Base-by-base conservation (phyloP, 2,113 vertebrate species). In the Camelus bactrianus region DNA sequence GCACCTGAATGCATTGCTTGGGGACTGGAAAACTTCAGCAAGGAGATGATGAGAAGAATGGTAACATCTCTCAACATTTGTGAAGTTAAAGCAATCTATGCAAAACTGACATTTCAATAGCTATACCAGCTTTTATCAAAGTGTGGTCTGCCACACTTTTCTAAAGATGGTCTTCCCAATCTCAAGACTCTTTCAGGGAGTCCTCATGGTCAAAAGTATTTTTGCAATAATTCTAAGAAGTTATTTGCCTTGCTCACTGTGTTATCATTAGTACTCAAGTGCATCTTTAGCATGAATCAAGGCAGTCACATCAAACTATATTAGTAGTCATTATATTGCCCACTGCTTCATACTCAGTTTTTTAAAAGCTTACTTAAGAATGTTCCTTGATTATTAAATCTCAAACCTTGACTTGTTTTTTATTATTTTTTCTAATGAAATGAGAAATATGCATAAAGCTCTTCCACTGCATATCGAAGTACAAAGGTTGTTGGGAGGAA, bases 381-480 rank as follows among this genome's bases (percentile, higher is more conserved):
- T 50, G 8, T 64, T 95, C 20, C 26, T 70, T 48, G 30, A 72
- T 79, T 84, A 93, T 93, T 93, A 84, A 50, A 91, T 64, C 28
- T 89, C 13, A 76, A n/a, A 8, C 20, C 9, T 62, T 54, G 32
- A 92, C 22, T 35, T 58, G 35, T 3, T 14, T 30, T 65, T 95
- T 67, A 28, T 96, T 69, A 58, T 87, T 90, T 5, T 77, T 94
- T 87, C 28, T 80, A 50, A 76, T 75, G 6, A 96, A 91, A 69
- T 42, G 35, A 9, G 20, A 79, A 90, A 54, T 70, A 65, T 52
- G 32, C 46, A 87, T 48, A 87, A 54, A 69, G 15, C 3, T 72
- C 26, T 80, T 60, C 42, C 65, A 38, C 11, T 79, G 28, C 20
- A 30, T 58, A 32, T 87, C 22, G n/a, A 82, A 79, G 12, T 56